phyloP scores from a whole-genome alignment of 2,797 vertebrate species.

The Microcaecilia unicolor region DNA sequence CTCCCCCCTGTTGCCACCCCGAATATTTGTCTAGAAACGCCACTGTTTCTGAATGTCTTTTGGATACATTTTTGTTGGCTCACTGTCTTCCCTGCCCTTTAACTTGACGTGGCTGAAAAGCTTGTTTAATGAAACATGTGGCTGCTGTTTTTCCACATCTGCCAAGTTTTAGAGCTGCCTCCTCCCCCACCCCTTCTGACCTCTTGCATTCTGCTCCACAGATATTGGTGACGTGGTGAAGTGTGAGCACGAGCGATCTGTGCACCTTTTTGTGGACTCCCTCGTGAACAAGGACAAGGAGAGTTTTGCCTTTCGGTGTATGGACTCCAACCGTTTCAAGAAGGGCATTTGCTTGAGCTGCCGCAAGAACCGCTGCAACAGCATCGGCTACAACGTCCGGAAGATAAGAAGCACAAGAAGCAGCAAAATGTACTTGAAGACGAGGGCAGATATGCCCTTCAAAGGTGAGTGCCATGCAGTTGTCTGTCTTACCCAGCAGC shows the following conservation, averaged over 20 bases:
- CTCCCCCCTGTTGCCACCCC: too few relatives aligned
- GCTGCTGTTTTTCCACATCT: too few relatives aligned
- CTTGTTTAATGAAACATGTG: too few relatives aligned
- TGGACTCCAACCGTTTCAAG: slow-evolving; percentile 78
- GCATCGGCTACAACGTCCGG: slow-evolving; percentile 82
- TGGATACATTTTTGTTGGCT: too few relatives aligned
- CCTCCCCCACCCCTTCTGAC: too few relatives aligned
- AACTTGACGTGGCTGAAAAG: too few relatives aligned
- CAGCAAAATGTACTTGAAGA: slow-evolving; percentile 93
- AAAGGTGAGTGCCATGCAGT: too few relatives aligned
- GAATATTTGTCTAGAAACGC: too few relatives aligned
- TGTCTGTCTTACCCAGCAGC: too few relatives aligned
- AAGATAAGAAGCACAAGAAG: slow-evolving; percentile 74
- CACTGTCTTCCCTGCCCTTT: too few relatives aligned
- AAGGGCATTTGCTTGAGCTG: slow-evolving; percentile 96
- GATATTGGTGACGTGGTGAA: slow-evolving; percentile 76
- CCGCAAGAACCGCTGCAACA: slow-evolving; percentile 88
- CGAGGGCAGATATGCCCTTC: slow-evolving; percentile 82
- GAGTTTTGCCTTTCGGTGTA: slow-evolving; percentile 87
- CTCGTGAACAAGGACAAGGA: slow-evolving; percentile 82
- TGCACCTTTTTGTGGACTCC: slow-evolving; percentile 90
- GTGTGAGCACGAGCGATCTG: slow-evolving; percentile 86
- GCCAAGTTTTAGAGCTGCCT: too few relatives aligned
- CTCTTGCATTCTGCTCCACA: slow-evolving; percentile 27
- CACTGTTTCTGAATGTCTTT: too few relatives aligned